A percentile compares a stretch with the other conserved stretches of the same genome.
phyloP scores from a whole-genome alignment of 2,888 invertebrate genomes.

The Gerris lacustris region DNA sequence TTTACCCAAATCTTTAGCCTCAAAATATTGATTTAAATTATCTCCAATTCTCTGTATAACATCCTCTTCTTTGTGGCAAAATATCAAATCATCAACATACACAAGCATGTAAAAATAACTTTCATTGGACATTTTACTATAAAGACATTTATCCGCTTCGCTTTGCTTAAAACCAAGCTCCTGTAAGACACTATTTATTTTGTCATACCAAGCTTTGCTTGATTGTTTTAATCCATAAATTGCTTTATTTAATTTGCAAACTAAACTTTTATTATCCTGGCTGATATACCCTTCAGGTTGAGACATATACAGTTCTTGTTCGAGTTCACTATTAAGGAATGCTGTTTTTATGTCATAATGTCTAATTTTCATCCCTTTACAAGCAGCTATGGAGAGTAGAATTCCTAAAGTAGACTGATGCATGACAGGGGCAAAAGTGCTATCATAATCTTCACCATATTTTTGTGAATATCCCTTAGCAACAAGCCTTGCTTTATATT shows the following conservation, averaged over 20 bases:
- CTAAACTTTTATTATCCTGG: conserved; percentile 17
- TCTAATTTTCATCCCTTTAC: conserved; percentile 21
- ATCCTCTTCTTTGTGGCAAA: neutral
- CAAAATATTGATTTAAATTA: conserved; percentile 20
- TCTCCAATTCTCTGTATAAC: conserved; percentile 12
- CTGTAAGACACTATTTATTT: neutral
- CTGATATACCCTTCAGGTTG: conserved; percentile 26
- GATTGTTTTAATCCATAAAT: conserved; percentile 29
- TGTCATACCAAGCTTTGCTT: conserved; percentile 17
- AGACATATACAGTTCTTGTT: conserved; percentile 28
- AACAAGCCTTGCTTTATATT: conserved; percentile 32
- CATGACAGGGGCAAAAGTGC: conserved; percentile 34
- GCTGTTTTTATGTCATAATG: conserved; percentile 31
- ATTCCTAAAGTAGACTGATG: conserved; percentile 26
- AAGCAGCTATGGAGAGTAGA: conserved; percentile 26
- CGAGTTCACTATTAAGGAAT: conserved; percentile 29
- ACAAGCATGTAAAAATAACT: conserved; percentile 26
- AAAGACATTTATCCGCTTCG: conserved; percentile 7
- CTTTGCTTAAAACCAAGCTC: neutral
- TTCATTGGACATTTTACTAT: neutral
- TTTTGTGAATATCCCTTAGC: conserved; percentile 32
- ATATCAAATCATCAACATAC: conserved; percentile 26
- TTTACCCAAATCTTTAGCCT: conserved; percentile 24
- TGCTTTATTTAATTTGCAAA: conserved; percentile 26
- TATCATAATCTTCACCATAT: conserved; percentile 31